These are phyloP conservation scores for Gonioctena quinquepunctata DNA, from an alignment of 1,140 invertebrate species.

Conservation along the genomic window DNA sequence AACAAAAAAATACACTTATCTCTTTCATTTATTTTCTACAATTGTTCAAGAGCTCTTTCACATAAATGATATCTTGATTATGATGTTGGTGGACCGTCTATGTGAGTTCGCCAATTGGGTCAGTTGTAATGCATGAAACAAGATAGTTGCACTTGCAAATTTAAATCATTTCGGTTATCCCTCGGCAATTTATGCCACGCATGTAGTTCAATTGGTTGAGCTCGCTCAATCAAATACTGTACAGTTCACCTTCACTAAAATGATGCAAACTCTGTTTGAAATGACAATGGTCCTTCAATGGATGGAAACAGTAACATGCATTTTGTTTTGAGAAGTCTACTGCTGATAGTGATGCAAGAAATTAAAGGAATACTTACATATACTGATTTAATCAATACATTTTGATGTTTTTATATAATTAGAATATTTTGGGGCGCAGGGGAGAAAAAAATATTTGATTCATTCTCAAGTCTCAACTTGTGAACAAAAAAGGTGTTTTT, in stretches of 20 bases:
- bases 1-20: no score
- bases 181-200: neutral
- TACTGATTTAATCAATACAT: no score
- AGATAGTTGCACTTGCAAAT: neutral
- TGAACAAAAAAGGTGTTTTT: neutral
- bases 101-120: neutral
- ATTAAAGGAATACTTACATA: neutral
- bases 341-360: no score
- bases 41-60: neutral
- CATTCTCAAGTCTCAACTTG: neutral
- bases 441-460: no score
- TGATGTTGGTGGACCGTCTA: neutral
- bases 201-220: neutral
- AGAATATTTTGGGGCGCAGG: no score
- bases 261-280: neutral
- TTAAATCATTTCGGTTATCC: neutral
- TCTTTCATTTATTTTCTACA: neutral
- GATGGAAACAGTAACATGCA: neutral
- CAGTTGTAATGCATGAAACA: neutral
- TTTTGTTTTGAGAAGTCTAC: neutral
- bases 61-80: neutral
- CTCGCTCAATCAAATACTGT: neutral
- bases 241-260: neutral
- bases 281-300: neutral
- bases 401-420: no score